These are phyloP conservation scores for Polydrusus cervinus DNA, from an alignment of 2,888 invertebrate genomes.

Conservation along the genomic window DNA sequence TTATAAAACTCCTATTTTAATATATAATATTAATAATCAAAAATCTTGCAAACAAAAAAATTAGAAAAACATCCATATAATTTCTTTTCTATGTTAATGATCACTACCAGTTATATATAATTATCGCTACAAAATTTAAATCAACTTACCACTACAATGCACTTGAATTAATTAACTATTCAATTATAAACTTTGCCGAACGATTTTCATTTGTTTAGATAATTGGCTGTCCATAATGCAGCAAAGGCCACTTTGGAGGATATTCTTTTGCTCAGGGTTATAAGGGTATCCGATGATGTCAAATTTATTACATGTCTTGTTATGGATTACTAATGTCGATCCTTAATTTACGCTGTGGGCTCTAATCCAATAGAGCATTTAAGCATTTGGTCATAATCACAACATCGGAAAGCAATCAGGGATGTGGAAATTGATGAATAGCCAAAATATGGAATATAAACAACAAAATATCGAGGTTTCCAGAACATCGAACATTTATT, in stretches of 20 bases:
- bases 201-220: constrained; percentile 23
- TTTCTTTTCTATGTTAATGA: background rate
- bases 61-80: too few species aligned
- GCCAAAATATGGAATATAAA: too few species aligned
- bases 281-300: background rate
- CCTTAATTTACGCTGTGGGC: too few species aligned
- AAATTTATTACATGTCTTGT: background rate
- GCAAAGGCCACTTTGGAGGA: constrained; percentile 6
- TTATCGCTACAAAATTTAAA: background rate
- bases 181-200: constrained; percentile 3
- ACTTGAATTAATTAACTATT: constrained; percentile 4
- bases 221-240: constrained; percentile 5
- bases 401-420: too few species aligned
- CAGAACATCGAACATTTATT: too few species aligned
- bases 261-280: constrained; percentile 16
- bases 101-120: background rate
- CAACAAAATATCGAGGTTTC: too few species aligned
- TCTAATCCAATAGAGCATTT: too few species aligned
- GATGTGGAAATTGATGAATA: too few species aligned
- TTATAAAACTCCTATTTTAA: too few species aligned
- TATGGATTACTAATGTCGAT: background rate
- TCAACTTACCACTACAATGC: background rate
- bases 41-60: too few species aligned
- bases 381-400: too few species aligned
- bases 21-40: too few species aligned